Evolutionary conservation across 2,888 invertebrate genomes (phyloP), one percentile per base, ranked within the genome.

Genomic region (Drosophila lutescens): DNA sequence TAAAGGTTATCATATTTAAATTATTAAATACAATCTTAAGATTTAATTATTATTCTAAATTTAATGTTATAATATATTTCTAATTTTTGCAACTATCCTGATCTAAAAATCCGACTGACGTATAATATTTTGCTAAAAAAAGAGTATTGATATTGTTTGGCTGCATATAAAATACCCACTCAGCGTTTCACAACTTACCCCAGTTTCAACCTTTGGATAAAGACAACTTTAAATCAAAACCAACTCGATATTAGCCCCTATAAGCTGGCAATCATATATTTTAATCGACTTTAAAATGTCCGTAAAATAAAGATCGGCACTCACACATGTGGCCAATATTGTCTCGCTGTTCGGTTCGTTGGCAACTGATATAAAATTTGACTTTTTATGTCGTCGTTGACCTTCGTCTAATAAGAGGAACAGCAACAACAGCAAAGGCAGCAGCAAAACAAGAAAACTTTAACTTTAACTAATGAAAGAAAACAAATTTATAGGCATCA

Each of bases 401-500:
- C 85, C 85, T 86, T 86, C 85, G 86, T 88, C 78, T 80, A 85
- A 85, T 83, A 85, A 67, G 78, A 80, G 76, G 70, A 78, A 49
- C 63, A 83, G 71, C 70, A 70, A 75, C 61, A 75, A 76, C 58
- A 73, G 54, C 49, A 59, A 55, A 23, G 51, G 53, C 43, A 44
- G 65, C 50, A 69, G 41, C 44, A 44, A 55, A 61, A 47, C 62
- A 66, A 69, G 59, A 63, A 88, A 81, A 78, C 79, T 79, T 53
- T 34, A 82, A 84, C 73, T 86, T 87, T 77, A 77, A 76, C 83
- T 83, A 89, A 88, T 88, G 86, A 86, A 84, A 84, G 83, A 85
- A 85, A 85, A 85, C 78, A 86, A 86, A 89, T 89, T 89, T 88
- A 89, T 89, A 77, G 88, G 78, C 79, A 81, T 79, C 83, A 84